A percentile compares a stretch with the other conserved stretches of the same genome.
Evolutionary conservation across 35 echinoderm and acorn worm species (phyloP).

Genomic region (Ophiothrix spiculata): DNA sequence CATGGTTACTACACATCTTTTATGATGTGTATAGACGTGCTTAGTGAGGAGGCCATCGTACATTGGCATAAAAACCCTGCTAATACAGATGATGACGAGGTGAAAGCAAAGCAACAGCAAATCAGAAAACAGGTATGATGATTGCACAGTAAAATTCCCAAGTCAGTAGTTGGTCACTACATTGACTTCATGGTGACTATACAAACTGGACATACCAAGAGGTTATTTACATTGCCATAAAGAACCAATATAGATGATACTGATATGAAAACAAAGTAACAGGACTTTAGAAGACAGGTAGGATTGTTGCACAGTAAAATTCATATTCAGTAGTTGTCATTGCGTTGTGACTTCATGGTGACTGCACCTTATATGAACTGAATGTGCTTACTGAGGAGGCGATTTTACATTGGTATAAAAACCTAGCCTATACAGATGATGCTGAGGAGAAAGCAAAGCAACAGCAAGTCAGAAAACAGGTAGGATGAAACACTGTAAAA

Average conservation of each 20-base stretch:
- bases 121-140: conserved; percentile 8
- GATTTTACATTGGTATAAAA: conserved; percentile 61
- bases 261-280: background rate
- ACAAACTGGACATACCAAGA: conserved; percentile 59
- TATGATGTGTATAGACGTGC: conserved; percentile 73
- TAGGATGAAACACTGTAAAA: too few relatives aligned
- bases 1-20: conserved; percentile 58
- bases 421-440: conserved; percentile 6
- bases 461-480: conserved; percentile 13
- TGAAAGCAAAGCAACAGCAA: background rate
- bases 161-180: too few relatives aligned
- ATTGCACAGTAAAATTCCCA: too few relatives aligned
- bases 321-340: too few relatives aligned
- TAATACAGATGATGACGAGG: conserved; percentile 12
- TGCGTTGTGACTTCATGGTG: too few relatives aligned
- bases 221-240: conserved; percentile 67
- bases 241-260: conserved; percentile 11
- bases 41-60: conserved; percentile 68
- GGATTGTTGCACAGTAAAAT: too few relatives aligned
- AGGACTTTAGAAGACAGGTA: conserved; percentile 7
- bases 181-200: conserved; percentile 53
- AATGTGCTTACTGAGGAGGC: conserved; percentile 69
- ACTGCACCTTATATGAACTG: conserved; percentile 64
- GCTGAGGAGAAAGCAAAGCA: background rate
- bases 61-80: conserved; percentile 46